phyloP scores from a whole-genome alignment of 1,140 invertebrate species.

The Manduca sexta region DNA sequence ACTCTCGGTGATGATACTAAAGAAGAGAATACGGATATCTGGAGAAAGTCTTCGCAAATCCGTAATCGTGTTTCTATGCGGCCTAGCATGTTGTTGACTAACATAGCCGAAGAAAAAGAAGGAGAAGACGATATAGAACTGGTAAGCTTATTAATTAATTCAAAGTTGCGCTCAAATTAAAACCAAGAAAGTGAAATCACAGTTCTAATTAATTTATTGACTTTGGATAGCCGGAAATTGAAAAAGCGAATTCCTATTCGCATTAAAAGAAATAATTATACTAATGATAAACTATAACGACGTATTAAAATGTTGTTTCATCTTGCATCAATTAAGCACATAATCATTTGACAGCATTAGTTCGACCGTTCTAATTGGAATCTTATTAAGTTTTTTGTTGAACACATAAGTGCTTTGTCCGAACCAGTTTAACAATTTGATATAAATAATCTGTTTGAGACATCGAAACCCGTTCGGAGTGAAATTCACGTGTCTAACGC shows the following conservation, averaged over 20 bases:
- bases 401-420: too few relatives aligned
- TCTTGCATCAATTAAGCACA: not conserved
- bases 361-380: too few relatives aligned
- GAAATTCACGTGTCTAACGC: not conserved
- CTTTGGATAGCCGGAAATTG: too few relatives aligned
- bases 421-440: too few relatives aligned
- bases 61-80: slow-evolving; percentile 49
- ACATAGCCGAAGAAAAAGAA: slow-evolving; percentile 54
- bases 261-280: too few relatives aligned
- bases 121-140: slow-evolving; percentile 39
- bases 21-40: slow-evolving; percentile 33
- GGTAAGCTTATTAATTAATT: slow-evolving; percentile 40
- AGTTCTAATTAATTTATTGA: too few relatives aligned
- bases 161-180: too few relatives aligned
- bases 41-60: slow-evolving; percentile 26
- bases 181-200: too few relatives aligned
- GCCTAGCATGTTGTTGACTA: slow-evolving; percentile 54
- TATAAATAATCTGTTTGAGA: not conserved
- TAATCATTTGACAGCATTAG: not conserved
- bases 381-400: too few relatives aligned
- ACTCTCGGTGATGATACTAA: slow-evolving; percentile 42
- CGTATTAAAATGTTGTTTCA: too few relatives aligned
- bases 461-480: not conserved
- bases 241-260: too few relatives aligned
- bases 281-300: too few relatives aligned